phyloP scores from a whole-genome alignment of 2,113 vertebrate genomes.

The Trogon melanurus region DNA sequence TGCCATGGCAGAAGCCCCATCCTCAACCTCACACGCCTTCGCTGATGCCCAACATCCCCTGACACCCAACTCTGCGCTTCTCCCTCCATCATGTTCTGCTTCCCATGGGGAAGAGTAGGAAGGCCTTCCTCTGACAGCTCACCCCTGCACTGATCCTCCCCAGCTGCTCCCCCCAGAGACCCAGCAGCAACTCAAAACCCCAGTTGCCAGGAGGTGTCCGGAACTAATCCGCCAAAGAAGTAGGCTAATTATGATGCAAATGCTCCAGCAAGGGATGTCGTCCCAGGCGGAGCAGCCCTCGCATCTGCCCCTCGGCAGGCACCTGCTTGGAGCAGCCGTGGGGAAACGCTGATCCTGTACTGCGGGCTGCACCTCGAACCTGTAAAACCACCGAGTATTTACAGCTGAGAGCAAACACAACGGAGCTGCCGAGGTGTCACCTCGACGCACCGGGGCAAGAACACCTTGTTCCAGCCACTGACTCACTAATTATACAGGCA shows the following conservation, averaged over 20 bases:
- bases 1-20: background rate
- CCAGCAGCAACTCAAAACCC: background rate
- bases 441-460: constrained; percentile 4
- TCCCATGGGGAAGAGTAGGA: background rate
- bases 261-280: background rate
- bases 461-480: constrained; percentile 59
- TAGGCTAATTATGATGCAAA: background rate
- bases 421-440: constrained; percentile 47
- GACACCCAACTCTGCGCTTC: accelerated
- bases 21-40: background rate
- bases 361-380: background rate
- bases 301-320: background rate
- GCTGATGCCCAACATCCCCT: background rate
- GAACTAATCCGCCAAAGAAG: background rate
- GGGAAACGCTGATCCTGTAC: background rate
- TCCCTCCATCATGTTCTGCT: background rate
- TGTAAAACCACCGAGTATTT: constrained; percentile 55
- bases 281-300: background rate
- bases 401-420: constrained; percentile 56
- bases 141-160: background rate
- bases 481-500: constrained; percentile 56
- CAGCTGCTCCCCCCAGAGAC: background rate
- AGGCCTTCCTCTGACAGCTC: background rate
- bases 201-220: background rate
- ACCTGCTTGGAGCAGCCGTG: background rate